Base-by-base conservation (phyloP, 2,888 invertebrate species). In the Chrysotoxum bicinctum region DNA sequence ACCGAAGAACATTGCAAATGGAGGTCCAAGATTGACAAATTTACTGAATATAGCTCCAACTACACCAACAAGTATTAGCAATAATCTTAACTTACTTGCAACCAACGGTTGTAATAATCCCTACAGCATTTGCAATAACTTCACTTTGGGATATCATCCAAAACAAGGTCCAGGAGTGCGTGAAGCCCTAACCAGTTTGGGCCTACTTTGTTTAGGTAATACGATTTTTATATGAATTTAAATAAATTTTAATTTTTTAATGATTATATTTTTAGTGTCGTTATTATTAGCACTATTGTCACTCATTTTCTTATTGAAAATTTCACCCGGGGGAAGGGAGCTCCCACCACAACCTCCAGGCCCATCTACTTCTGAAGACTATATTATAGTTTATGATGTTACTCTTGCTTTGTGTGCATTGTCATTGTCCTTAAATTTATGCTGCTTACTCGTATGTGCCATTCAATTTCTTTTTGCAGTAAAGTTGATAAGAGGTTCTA, bases 391-490 rank as follows among this genome's bases (percentile, higher is more conserved):
- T 87, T 96, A 97, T 92, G 98, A 98, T 93, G 98, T 98, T 90
- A 97, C 97, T 66, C 93, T 98, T 90, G 97, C 97, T 35, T 93
- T 98, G 90, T 96, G 97, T 91, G 97, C 97, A 80, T 94, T 98
- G 90, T 97, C 98, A 87, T 93, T 98, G 69, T 97, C 97, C 35
- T 93, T 98, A 88, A 97, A 98, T 93, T 94, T 98, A 86, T 97
- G 97, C 93, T 98, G 98, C 91, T 94, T 98, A 83, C 94, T 98
- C 89, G 97, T 98, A 89, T 98, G 98, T 94, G 96, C 97, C 89
- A 97, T 98, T 90, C 98, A 98, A 93, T 98, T 97, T 93, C 94
- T 98, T 90, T 98, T 98, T 91, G 97, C 98, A 60, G 97, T 98
- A 88, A 98, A 98, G 93, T 94, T 98, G 92, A 95, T 97, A 90